A percentile compares a stretch with the other conserved stretches of the same genome.
These are phyloP conservation scores for Hybognathus amarus DNA, from an alignment of 2,797 vertebrate species.

Conservation along the genomic window DNA sequence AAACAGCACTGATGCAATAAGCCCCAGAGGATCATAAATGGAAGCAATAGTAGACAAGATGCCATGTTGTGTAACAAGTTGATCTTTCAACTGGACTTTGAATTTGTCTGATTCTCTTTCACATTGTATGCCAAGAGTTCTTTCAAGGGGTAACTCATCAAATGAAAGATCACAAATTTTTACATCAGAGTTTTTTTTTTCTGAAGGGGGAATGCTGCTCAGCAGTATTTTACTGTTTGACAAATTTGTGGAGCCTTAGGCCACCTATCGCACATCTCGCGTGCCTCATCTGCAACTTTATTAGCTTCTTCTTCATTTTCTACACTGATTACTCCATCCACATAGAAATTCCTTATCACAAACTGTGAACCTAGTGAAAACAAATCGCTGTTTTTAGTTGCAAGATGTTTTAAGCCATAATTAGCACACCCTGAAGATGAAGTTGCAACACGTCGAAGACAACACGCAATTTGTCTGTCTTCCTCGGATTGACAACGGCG, in stretches of 20 bases:
- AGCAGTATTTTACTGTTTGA: background rate
- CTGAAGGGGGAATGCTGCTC: background rate
- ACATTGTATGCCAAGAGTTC: background rate
- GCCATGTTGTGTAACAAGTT: background rate
- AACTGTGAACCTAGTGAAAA: background rate
- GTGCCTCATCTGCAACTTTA: background rate
- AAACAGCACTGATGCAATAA: background rate
- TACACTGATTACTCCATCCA: background rate
- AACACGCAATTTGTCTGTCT: background rate
- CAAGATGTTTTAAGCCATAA: background rate
- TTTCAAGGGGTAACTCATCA: background rate
- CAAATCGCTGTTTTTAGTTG: background rate
- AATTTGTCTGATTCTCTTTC: background rate
- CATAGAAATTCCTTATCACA: background rate
- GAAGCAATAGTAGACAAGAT: background rate
- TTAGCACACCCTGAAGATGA: background rate
- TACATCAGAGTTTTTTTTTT: background rate
- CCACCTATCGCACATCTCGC: background rate
- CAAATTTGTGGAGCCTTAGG: background rate
- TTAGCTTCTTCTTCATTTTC: background rate
- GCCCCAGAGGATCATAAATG: background rate
- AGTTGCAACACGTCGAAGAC: background rate
- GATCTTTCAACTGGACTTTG: background rate
- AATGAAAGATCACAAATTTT: background rate
- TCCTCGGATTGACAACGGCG: background rate